Evolutionary conservation across 1,140 invertebrate genomes (phyloP).

Genomic region (Apis florea): DNA sequence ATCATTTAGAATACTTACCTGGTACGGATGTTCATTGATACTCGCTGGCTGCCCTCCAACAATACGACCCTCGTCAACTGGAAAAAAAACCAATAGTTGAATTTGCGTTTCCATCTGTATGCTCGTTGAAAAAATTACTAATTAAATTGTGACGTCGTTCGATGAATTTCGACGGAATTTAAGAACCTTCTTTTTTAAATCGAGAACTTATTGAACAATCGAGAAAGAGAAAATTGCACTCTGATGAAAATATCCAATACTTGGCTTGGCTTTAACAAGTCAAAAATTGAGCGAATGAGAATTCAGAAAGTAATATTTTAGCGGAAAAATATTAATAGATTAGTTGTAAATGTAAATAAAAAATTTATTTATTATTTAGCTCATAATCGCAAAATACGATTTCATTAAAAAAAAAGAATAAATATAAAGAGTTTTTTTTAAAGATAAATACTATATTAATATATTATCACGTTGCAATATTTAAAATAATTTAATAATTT

Average conservation of each 20-base stretch:
- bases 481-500: too few species aligned
- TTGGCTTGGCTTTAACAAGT: background rate
- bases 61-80: slow-evolving; percentile 63
- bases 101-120: slow-evolving; percentile 38
- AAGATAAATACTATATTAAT: too few species aligned
- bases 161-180: slow-evolving; percentile 5
- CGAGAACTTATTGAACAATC: background rate
- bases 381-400: too few species aligned
- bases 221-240: background rate
- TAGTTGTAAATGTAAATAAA: background rate
- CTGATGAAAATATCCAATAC: background rate
- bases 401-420: too few species aligned
- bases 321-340: too few species aligned
- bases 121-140: slow-evolving; percentile 30
- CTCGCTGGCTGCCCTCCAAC: slow-evolving; percentile 69
- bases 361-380: background rate
- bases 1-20: slow-evolving; percentile 65
- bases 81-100: slow-evolving; percentile 46
- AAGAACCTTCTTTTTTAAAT: slow-evolving; percentile 1
- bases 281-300: background rate
- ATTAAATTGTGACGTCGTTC: slow-evolving; percentile 15
- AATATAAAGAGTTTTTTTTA: too few species aligned
- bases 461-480: too few species aligned
- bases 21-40: slow-evolving; percentile 71
- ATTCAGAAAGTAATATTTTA: too few species aligned